Evolutionary conservation across 2,888 invertebrate species (phyloP).

Genomic region (Lasioglossum villosulum): DNA sequence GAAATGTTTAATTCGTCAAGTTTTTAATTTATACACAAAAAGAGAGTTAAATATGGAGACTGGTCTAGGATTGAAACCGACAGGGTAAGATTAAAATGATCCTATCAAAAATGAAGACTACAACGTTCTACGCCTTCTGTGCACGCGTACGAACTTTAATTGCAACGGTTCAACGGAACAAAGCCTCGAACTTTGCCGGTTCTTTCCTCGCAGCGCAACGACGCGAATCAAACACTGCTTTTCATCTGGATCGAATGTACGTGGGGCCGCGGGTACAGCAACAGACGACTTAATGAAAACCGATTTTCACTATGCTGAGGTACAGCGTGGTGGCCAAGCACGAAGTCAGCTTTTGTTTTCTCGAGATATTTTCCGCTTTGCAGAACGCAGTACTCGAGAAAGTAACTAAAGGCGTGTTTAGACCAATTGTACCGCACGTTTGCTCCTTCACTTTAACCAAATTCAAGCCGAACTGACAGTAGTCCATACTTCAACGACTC

Average conservation of each 20-base stretch:
- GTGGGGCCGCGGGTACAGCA: constrained; percentile 1
- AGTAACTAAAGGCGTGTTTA: neutral
- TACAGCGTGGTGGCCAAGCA: neutral
- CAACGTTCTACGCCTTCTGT: neutral
- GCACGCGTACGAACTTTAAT: neutral
- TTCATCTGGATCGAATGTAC: constrained; percentile 8
- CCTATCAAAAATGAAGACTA: neutral
- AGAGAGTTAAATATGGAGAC: neutral
- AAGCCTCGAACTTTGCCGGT: neutral
- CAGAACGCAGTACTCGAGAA: too few relatives aligned
- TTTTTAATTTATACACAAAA: too few relatives aligned
- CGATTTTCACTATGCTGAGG: constrained; percentile 22
- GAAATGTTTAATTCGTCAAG: too few relatives aligned
- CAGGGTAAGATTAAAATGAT: neutral
- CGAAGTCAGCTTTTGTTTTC: constrained; percentile 17
- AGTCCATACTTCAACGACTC: neutral
- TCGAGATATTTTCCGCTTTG: constrained; percentile 17
- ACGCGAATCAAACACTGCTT: constrained; percentile 32
- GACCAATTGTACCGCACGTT: neutral
- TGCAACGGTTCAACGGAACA: neutral
- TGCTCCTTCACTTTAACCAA: neutral
- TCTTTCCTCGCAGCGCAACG: neutral
- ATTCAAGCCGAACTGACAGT: neutral
- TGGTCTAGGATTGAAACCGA: neutral
- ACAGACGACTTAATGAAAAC: constrained; percentile 50